Conservation (phyloP, 2,888 invertebrate genomes). For the Phaonia tiefii region DNA sequence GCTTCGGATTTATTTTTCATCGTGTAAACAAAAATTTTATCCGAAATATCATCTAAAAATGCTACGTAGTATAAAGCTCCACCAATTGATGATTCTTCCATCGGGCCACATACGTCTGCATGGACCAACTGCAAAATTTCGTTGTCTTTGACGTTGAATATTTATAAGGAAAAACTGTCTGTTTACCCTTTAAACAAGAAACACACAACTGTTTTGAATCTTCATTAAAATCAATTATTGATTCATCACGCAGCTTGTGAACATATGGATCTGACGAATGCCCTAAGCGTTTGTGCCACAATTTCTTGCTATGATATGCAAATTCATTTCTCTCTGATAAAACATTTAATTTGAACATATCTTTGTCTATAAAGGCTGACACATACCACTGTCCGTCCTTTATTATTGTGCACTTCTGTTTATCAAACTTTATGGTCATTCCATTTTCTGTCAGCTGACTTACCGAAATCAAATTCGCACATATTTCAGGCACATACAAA, state of each 20-base stretch:
- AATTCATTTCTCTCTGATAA: neutral
- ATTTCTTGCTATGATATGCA: neutral
- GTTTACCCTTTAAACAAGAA: neutral
- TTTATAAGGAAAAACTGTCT: neutral
- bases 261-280: neutral
- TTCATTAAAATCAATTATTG: neutral
- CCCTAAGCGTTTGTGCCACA: slow-evolving; percentile 23
- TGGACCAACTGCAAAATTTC: neutral
- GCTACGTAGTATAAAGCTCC: neutral
- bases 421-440: slow-evolving; percentile 21
- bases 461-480: slow-evolving; percentile 43
- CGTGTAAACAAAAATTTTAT: slow-evolving; percentile 19
- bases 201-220: neutral
- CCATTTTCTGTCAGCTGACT: slow-evolving; percentile 30
- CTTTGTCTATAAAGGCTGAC: neutral
- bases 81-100: neutral
- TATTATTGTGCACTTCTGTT: slow-evolving; percentile 1
- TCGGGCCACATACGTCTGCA: slow-evolving; percentile 20
- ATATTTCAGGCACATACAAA: slow-evolving; percentile 39
- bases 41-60: slow-evolving; percentile 19
- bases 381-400: neutral
- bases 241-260: too few species aligned
- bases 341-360: neutral
- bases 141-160: neutral
- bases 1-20: slow-evolving; percentile 11